These are phyloP conservation scores for Desoria tigrina DNA, from an alignment of 2,888 invertebrate species.

Conservation along the genomic window DNA sequence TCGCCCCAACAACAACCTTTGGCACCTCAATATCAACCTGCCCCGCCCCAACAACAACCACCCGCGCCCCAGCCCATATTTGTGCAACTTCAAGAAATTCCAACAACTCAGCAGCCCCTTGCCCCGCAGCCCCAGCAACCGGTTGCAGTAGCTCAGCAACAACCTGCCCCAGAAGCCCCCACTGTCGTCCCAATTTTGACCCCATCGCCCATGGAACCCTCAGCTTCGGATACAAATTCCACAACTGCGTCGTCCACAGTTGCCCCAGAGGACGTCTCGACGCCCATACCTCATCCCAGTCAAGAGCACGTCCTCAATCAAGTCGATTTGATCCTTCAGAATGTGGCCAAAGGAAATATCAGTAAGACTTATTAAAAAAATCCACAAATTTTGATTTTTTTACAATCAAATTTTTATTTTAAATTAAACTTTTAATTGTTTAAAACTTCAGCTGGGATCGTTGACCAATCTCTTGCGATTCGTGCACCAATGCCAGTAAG, in stretches of 20 bases:
- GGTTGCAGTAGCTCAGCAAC: neutral
- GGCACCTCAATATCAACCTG: neutral
- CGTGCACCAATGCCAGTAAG: conserved; percentile 29
- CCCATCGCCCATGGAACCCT: neutral
- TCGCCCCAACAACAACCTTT: neutral
- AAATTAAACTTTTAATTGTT: neutral
- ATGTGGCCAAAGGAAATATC: conserved; percentile 32
- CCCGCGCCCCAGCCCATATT: neutral
- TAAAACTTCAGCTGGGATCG: conserved; percentile 26
- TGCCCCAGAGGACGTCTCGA: neutral
- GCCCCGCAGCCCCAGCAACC: no score
- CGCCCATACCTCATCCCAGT: conserved; percentile 16
- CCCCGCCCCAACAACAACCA: neutral
- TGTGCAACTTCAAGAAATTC: no score
- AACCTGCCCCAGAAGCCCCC: conserved; percentile 2
- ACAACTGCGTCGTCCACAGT: no score
- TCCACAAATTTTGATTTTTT: no score
- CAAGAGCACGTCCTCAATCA: conserved; percentile 31
- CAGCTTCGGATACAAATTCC: no score
- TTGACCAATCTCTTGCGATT: conserved; percentile 34
- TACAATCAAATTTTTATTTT: conserved; percentile 26
- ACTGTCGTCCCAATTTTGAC: neutral
- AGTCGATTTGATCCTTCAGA: conserved; percentile 31
- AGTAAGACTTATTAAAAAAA: conserved; percentile 9
- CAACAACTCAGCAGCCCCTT: no score